Evolutionary conservation across 2,797 vertebrate species (phyloP).

Genomic region (Microctenopoma stevenorrisi): DNA sequence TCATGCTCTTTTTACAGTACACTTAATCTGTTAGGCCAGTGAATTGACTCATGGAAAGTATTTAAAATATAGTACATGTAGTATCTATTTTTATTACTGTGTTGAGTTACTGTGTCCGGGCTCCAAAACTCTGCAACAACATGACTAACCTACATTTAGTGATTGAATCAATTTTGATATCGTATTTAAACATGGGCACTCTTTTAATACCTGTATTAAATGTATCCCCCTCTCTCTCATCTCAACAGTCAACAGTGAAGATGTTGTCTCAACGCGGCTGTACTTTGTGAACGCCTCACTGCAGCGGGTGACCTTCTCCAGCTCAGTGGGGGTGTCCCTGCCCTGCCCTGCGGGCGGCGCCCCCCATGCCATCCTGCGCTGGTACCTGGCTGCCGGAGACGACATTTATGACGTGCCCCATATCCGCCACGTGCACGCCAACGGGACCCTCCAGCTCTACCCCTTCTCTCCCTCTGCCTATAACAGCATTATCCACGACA

Average conservation of each 20-base stretch:
- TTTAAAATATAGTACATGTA: background rate
- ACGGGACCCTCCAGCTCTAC: slow-evolving; percentile 98
- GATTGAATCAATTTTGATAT: too few relatives aligned
- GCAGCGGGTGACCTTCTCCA: slow-evolving; percentile 99
- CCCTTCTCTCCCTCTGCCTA: slow-evolving; percentile 98
- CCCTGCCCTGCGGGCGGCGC: slow-evolving; percentile 98
- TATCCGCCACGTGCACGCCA: slow-evolving; percentile 98
- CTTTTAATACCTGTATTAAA: too few relatives aligned
- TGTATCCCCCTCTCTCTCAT: slow-evolving; percentile 29
- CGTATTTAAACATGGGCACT: too few relatives aligned
- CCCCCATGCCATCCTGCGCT: slow-evolving; percentile 95
- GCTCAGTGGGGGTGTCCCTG: slow-evolving; percentile 99
- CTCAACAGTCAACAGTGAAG: slow-evolving; percentile 90
- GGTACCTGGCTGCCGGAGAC: slow-evolving; percentile 98
- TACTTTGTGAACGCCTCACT: slow-evolving; percentile 99
- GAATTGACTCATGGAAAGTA: slow-evolving; percentile 11
- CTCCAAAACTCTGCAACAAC: too few relatives aligned
- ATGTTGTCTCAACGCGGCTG: slow-evolving; percentile 96
- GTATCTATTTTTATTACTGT: too few relatives aligned
- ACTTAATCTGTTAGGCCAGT: background rate
- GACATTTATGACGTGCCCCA: slow-evolving; percentile 99
- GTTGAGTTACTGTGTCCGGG: too few relatives aligned
- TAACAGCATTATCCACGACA: slow-evolving; percentile 99
- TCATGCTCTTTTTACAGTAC: background rate
- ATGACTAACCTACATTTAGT: too few relatives aligned